Base-by-base conservation (phyloP, 2,888 invertebrate genomes). In the Drosophila merina region DNA sequence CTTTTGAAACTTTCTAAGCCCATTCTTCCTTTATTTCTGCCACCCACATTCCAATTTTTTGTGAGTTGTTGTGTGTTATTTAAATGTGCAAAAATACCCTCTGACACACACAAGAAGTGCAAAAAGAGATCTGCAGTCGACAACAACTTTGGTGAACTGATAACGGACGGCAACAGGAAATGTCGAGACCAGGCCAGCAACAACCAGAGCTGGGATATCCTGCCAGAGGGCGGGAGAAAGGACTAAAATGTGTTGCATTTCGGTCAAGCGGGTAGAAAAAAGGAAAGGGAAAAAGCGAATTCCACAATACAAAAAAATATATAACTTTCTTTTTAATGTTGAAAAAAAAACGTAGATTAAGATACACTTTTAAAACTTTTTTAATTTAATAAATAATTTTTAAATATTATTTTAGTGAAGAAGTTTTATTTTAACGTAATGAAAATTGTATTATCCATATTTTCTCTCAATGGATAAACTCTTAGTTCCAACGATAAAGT, bases 151-250 rank as follows among this genome's bases (percentile, higher is more conserved):
- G 38, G 57, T 47, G 36, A 62, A 68, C 84, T 86, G 81, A 81
- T 81, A 86, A 84, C 56, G 66, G 58, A 82, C 71, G 67, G 74
- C 85, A 77, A 77, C 85, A 73, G 87, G 78, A 82, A 86, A 72
- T 84, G 79, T 66, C 62, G 73, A 57, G 52, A 60, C 60, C 66
- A 57, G 58, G 45, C 57, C 36, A 63, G 47, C 50, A 45, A 51
- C 52, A 52, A 44, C 58, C 26, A 38, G 51, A 31, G 49, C 28
- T 48, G 12, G 30, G 12, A 31, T 14, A 20, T 50, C 28, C 14
- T 28, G 31, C 44, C 25, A 36, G 47, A 45, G 40, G 40, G 40
- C 20, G 55, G 57, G 58, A 38, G n/a, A 14, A 1, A n/a, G 40
- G 47, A n/a, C 36, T 36, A 12, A 62, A 69, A 57, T 62, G 60